Percentiles rank a stretch among this genome's conserved stretches.
Conservation (phyloP, 2,113 vertebrate genomes). For the Antechinus stuartii region DNA sequence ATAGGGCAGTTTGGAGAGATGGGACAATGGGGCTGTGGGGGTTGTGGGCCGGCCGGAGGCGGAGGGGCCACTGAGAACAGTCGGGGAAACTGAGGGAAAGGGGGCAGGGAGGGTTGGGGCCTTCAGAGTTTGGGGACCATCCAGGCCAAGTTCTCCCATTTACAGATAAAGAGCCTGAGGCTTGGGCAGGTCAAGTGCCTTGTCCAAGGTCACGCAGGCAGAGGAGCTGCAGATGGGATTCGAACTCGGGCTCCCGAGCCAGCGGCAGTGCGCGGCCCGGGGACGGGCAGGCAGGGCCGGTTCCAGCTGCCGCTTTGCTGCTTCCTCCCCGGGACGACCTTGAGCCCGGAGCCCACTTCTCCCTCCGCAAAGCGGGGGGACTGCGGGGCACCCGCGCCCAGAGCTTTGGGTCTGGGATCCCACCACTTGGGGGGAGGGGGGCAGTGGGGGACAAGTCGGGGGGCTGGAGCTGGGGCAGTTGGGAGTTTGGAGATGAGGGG, state of each 20-base stretch:
- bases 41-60: no score
- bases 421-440: neutral
- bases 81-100: neutral
- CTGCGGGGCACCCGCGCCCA: no score
- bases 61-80: neutral
- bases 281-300: neutral
- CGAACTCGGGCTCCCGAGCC: neutral
- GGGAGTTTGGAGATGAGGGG: neutral
- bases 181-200: neutral
- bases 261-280: no score
- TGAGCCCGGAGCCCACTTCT: neutral
- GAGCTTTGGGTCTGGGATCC: no score
- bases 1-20: neutral
- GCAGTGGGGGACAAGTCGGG: no score
- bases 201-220: neutral
- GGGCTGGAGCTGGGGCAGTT: neutral
- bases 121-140: neutral
- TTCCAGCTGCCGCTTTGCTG: neutral
- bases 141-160: neutral
- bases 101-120: no score
- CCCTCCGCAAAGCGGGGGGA: neutral
- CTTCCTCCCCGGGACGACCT: neutral
- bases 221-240: neutral
- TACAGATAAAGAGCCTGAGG: slow-evolving; percentile 35
- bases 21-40: neutral